Base-by-base conservation (phyloP, 2,797 vertebrate species). In the Sciaenops ocellatus region DNA sequence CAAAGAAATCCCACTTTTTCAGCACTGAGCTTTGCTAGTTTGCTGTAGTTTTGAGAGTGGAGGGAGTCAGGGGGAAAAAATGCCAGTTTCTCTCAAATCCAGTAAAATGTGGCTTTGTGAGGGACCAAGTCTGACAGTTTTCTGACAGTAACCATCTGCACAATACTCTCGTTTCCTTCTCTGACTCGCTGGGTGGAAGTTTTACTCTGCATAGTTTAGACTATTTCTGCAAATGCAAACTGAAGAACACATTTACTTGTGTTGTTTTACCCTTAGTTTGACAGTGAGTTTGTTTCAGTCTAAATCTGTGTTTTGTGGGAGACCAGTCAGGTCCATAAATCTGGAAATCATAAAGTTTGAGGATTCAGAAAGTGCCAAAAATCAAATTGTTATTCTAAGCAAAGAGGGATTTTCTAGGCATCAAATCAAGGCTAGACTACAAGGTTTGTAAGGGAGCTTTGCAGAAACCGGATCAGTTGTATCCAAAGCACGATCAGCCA, bases 1-100 rank as follows among this genome's bases (percentile, higher is more conserved):
- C 63, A 85, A 74, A 89, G 73, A 78, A 71, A 71, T 76, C 54
- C n/a, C 69, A 52, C 55, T 60, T 55, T 67, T 76, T 26, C 57
- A 3, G 67, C 64, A 68, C 67, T 28, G 38, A 60, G 55, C 63
- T 79, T 50, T 30, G 34, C 4, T 65, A 67, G 56, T 78, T 63
- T 48, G 67, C 28, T 79, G 0, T 62, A 55, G 47, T 57, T 80
- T 57, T 13, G 51, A 64, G n/a, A 57, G 41, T 56, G 62, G n/a
- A 81, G 38, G 59, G 48, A 78, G 28, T 44, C 16, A 22, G 38
- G 55, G 44, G 55, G 51, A 9, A 26, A 63, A 57, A 50, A 38
- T 20, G 61, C 47, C 76, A 67, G 68, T 46, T 50, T 69, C 61
- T 74, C 28, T 68, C 62, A 52, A 50, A 77, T 52, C 17, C 6